A percentile compares a stretch with the other conserved stretches of the same genome.
Conservation (phyloP, 2,888 invertebrate genomes). For the Eupithecia subumbrata region DNA sequence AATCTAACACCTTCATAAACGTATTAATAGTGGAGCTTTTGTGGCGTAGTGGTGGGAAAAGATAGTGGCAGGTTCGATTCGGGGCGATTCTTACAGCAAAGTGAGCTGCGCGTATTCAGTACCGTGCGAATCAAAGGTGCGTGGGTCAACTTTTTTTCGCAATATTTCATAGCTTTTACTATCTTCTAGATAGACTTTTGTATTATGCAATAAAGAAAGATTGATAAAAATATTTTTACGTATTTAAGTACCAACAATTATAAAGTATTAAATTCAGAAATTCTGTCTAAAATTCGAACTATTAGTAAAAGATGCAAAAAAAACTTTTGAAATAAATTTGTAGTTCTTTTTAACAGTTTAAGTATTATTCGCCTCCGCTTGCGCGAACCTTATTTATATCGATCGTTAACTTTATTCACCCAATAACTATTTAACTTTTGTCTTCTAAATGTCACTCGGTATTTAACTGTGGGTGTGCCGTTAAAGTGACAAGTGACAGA, state of each 20-base stretch:
- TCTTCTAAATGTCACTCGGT: not conserved
- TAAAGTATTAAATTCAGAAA: too few relatives aligned
- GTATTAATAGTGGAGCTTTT: not conserved
- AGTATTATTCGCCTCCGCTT: not conserved
- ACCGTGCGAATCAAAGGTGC: not conserved
- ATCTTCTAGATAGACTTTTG: too few relatives aligned
- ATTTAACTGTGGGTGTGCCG: slow-evolving; percentile 14
- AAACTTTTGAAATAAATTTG: not conserved
- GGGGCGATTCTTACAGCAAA: not conserved
- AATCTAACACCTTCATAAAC: slow-evolving; percentile 44
- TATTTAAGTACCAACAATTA: too few relatives aligned
- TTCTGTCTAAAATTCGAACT: not conserved
- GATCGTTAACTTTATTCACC: not conserved
- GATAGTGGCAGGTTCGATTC: not conserved
- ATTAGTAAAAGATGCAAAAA: too few relatives aligned
- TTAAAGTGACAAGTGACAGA: slow-evolving; percentile 38
- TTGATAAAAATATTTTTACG: too few relatives aligned
- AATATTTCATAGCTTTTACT: too few relatives aligned
- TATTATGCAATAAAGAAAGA: too few relatives aligned
- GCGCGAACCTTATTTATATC: not conserved
- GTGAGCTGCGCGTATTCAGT: not conserved
- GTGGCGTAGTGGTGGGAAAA: not conserved
- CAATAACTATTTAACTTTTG: not conserved
- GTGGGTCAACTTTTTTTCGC: too few relatives aligned
- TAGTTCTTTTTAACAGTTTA: not conserved